phyloP scores from a whole-genome alignment of 2,888 invertebrate species.

The Chloromyia formosa region DNA sequence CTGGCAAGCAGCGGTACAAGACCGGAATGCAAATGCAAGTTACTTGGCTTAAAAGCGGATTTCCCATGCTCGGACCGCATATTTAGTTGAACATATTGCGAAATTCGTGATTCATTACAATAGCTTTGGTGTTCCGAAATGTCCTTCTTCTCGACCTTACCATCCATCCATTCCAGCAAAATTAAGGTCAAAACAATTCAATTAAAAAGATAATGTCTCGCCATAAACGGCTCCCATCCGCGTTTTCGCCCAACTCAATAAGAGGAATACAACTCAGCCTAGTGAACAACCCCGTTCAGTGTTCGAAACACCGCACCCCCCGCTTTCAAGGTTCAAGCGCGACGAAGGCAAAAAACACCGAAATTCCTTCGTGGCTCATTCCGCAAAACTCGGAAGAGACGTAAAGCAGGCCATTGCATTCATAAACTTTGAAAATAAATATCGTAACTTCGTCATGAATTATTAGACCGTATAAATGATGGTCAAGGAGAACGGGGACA shows the following conservation, averaged over 20 bases:
- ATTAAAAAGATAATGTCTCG: constrained; percentile 25
- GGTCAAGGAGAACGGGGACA: constrained; percentile 42
- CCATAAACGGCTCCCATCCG: constrained; percentile 27
- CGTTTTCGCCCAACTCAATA: constrained; percentile 2
- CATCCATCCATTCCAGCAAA: not conserved
- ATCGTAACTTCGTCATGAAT: constrained; percentile 42
- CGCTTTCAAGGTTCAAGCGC: not conserved
- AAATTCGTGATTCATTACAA: too few species aligned
- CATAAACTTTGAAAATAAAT: constrained; percentile 42
- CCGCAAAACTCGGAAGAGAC: constrained; percentile 11
- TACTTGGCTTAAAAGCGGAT: too few species aligned
- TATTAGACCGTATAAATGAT: constrained; percentile 42
- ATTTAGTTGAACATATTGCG: too few species aligned
- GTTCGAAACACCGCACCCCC: not conserved
- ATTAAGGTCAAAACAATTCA: constrained; percentile 19
- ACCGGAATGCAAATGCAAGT: too few species aligned
- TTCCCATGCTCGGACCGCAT: too few species aligned
- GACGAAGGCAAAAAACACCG: not conserved
- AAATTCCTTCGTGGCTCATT: constrained; percentile 39
- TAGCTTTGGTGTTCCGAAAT: too few species aligned
- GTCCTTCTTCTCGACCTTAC: too few species aligned
- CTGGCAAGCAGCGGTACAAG: too few species aligned
- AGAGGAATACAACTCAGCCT: not conserved
- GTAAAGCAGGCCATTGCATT: constrained; percentile 40
- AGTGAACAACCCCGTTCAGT: not conserved